Percentiles rank a stretch among this genome's conserved stretches.
phyloP scores from a whole-genome alignment of 2,113 vertebrate genomes.

The Chitala chitala region DNA sequence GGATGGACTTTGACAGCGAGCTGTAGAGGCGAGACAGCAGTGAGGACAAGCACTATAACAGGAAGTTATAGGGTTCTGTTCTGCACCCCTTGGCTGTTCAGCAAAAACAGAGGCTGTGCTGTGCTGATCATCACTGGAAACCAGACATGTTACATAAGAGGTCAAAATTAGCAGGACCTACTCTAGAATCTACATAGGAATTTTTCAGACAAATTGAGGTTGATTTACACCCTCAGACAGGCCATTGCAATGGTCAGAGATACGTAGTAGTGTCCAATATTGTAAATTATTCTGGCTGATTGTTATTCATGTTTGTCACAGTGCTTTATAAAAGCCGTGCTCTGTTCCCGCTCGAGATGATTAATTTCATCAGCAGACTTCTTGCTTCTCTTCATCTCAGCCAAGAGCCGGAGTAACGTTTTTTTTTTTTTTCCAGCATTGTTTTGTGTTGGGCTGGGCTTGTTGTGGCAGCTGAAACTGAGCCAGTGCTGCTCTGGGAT shows the following conservation, averaged over 20 bases:
- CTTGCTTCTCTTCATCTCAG: not conserved
- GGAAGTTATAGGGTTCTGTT: not conserved
- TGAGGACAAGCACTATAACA: not conserved
- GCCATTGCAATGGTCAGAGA: not conserved
- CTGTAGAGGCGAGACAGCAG: slow-evolving; percentile 5
- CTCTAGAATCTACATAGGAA: not conserved
- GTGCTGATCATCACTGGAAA: not conserved
- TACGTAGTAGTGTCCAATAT: not conserved
- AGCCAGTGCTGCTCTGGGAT: too few relatives aligned
- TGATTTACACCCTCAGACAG: not conserved
- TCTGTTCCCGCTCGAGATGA: not conserved
- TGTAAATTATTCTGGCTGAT: not conserved
- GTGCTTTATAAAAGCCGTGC: not conserved
- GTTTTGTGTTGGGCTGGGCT: too few relatives aligned
- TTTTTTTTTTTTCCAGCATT: too few relatives aligned
- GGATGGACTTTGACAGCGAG: slow-evolving; percentile 34
- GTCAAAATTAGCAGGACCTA: not conserved
- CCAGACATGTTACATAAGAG: not conserved
- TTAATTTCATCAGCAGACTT: not conserved
- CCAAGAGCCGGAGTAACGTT: too few relatives aligned
- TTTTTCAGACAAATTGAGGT: not conserved
- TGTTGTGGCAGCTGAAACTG: too few relatives aligned
- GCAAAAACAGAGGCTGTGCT: not conserved
- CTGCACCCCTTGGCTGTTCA: not conserved
- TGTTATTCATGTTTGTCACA: not conserved